Evolutionary conservation across 2,113 vertebrate species (phyloP).

Genomic region (Calcarius ornatus): DNA sequence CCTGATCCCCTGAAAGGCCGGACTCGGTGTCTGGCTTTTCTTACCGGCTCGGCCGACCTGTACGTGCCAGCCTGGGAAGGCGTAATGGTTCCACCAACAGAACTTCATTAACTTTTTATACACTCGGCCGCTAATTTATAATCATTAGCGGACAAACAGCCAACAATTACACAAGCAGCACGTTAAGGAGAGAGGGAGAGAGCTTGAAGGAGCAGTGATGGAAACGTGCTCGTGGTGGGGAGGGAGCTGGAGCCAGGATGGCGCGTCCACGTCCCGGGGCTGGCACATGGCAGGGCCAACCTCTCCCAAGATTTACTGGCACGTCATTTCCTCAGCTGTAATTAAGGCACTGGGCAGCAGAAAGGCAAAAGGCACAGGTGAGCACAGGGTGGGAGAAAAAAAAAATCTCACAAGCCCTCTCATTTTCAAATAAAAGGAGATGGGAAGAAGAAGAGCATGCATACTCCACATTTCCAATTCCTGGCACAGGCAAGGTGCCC

Average conservation of each 20-base stretch:
- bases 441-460: rapidly evolving
- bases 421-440: neutral
- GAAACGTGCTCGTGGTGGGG: rapidly evolving
- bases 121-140: conserved; percentile 70
- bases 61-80: conserved; percentile 55
- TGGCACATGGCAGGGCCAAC: neutral
- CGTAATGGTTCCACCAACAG: conserved; percentile 63
- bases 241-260: neutral
- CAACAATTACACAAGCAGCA: conserved; percentile 63
- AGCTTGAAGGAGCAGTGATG: neutral
- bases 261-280: rapidly evolving
- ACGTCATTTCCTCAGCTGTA: neutral
- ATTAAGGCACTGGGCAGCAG: neutral
- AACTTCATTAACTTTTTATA: conserved; percentile 71
- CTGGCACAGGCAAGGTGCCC: neutral
- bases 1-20: conserved; percentile 49
- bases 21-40: conserved; percentile 46
- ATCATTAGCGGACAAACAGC: conserved; percentile 65
- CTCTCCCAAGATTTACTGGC: neutral
- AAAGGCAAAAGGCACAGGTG: neutral
- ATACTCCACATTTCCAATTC: neutral
- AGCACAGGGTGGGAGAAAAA: neutral
- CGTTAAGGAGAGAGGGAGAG: conserved; percentile 28
- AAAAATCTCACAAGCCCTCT: neutral
- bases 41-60: conserved; percentile 58